A percentile compares a stretch with the other conserved stretches of the same genome.
Conservation (phyloP, 2,888 invertebrate species). For the Mamestra brassicae region DNA sequence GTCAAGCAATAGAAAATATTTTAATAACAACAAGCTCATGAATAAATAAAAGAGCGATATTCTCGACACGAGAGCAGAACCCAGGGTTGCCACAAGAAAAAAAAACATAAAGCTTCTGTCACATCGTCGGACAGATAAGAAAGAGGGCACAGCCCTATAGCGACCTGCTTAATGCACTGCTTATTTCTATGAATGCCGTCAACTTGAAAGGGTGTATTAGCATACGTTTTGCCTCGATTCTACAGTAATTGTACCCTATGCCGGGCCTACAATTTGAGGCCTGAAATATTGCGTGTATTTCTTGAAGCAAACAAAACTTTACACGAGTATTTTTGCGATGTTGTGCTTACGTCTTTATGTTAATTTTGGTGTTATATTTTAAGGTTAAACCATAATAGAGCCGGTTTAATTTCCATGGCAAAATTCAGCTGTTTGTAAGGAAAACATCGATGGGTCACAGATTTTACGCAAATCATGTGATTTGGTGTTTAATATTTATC, state of each 20-base stretch:
- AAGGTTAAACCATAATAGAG: neutral
- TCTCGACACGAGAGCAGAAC: neutral
- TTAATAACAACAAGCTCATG: constrained; percentile 1
- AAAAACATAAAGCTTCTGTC: neutral
- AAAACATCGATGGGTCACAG: neutral
- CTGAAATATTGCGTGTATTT: constrained; percentile 34
- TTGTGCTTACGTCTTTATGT: neutral
- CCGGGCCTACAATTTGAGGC: constrained; percentile 39
- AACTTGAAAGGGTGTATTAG: constrained; percentile 62
- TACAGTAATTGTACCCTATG: constrained; percentile 45
- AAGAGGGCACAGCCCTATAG: constrained; percentile 37
- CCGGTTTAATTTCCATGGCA: neutral
- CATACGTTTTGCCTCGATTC: constrained; percentile 59
- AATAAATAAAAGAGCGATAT: constrained; percentile 19
- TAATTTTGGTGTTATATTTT: neutral
- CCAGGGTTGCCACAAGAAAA: constrained; percentile 9
- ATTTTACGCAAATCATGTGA: neutral
- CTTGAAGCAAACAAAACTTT: constrained; percentile 15
- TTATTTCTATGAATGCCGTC: constrained; percentile 61
- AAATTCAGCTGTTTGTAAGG: neutral
- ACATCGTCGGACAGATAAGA: constrained; percentile 8
- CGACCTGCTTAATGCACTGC: constrained; percentile 51
- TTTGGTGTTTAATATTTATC: no score
- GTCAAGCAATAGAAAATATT: constrained; percentile 17
- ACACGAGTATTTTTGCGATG: neutral